Conservation (phyloP, 2,113 vertebrate genomes). For the Platysteira castanea region DNA sequence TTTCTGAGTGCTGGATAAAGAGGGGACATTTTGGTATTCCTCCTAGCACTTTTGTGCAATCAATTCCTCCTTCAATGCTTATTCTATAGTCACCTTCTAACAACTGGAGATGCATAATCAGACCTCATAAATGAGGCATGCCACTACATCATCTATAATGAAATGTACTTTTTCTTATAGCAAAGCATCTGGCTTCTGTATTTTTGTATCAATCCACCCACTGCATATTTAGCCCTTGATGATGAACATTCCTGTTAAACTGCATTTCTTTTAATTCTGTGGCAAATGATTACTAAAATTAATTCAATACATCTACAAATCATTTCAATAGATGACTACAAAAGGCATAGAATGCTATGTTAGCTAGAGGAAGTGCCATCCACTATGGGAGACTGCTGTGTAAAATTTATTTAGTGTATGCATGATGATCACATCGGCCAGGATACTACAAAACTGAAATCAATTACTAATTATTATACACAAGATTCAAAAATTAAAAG, state of each 20-base stretch:
- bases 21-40: not conserved
- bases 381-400: not conserved
- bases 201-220: not conserved
- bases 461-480: conserved; percentile 37
- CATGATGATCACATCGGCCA: conserved; percentile 21
- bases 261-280: conserved; percentile 22
- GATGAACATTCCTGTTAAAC: not conserved
- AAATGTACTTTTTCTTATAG: not conserved
- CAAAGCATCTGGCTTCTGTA: not conserved
- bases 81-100: conserved; percentile 8
- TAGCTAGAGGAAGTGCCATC: conserved; percentile 7
- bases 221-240: not conserved
- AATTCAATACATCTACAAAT: not conserved
- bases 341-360: not conserved
- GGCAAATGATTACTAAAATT: not conserved
- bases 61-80: not conserved
- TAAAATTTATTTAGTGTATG: conserved; percentile 59
- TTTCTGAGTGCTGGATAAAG: not conserved
- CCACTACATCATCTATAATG: not conserved
- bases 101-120: conserved; percentile 10
- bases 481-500: not conserved
- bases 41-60: not conserved
- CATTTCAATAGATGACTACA: not conserved
- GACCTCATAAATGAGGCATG: not conserved
- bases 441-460: conserved; percentile 22